A percentile compares a stretch with the other conserved stretches of the same genome.
These are phyloP conservation scores for Cydia amplana DNA, from an alignment of 1,140 invertebrate species.

Conservation along the genomic window DNA sequence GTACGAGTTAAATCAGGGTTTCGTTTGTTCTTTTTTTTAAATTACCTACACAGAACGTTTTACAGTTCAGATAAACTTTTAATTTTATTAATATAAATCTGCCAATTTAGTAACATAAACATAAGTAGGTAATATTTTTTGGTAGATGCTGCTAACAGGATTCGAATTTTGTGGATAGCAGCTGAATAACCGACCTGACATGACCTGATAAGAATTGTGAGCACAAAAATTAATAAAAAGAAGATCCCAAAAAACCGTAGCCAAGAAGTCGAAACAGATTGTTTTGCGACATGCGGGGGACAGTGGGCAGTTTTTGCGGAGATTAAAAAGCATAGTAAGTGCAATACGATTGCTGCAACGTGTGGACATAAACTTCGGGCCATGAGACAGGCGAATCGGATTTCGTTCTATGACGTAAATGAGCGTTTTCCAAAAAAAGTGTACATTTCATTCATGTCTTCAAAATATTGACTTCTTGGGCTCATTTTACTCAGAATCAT, in stretches of 20 bases:
- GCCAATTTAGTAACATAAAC: too few species aligned
- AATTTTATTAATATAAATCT: too few species aligned
- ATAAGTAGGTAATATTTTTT: too few species aligned
- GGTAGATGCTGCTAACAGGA: too few species aligned
- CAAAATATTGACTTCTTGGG: too few species aligned
- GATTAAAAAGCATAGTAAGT: slow-evolving; percentile 71
- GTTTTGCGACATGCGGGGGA: slow-evolving; percentile 47
- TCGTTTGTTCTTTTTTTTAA: slow-evolving; percentile 8
- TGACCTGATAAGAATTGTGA: slow-evolving; percentile 10
- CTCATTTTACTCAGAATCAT: too few species aligned
- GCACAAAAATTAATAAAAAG: slow-evolving; percentile 44
- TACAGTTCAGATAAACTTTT: too few species aligned
- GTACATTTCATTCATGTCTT: too few species aligned
- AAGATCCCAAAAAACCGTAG: slow-evolving; percentile 39
- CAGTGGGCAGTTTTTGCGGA: slow-evolving; percentile 52
- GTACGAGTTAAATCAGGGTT: slow-evolving; percentile 18
- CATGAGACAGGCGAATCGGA: slow-evolving; percentile 35
- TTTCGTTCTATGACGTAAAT: slow-evolving; percentile 3
- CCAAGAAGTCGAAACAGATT: slow-evolving; percentile 50
- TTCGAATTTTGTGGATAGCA: too few species aligned
- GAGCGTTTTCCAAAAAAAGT: too few species aligned
- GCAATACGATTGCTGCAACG: slow-evolving; percentile 58
- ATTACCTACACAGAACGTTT: too few species aligned
- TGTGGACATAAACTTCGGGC: slow-evolving; percentile 46
- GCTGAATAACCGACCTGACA: too few species aligned